phyloP scores from a whole-genome alignment of 2,113 vertebrate species.

The Scartelaos histophorus region DNA sequence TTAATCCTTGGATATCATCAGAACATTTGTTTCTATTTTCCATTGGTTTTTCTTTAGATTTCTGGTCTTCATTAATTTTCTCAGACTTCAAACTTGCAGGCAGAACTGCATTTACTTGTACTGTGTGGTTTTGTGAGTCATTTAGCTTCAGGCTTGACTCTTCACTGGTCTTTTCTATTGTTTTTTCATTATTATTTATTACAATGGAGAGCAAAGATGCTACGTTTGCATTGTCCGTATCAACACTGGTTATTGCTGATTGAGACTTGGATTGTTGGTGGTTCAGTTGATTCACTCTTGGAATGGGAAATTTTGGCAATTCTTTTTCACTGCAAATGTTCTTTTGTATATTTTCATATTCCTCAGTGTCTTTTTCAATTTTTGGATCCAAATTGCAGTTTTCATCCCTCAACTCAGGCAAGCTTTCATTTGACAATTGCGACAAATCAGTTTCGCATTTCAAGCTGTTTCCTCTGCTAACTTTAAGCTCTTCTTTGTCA shows the following conservation, averaged over 20 bases:
- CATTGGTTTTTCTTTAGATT: background rate
- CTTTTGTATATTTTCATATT: background rate
- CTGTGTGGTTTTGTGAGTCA: background rate
- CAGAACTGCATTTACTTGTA: slow-evolving; percentile 2
- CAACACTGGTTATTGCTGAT: background rate
- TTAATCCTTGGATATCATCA: background rate
- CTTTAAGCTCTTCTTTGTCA: slow-evolving; percentile 11
- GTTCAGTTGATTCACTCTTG: slow-evolving; percentile 24
- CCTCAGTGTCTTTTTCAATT: background rate
- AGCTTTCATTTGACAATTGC: background rate
- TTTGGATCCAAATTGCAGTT: background rate
- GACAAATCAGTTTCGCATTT: background rate
- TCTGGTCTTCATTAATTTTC: slow-evolving; percentile 1
- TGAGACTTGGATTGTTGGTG: slow-evolving; percentile 3
- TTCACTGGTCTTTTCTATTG: slow-evolving; percentile 2
- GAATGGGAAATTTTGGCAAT: slow-evolving; percentile 39
- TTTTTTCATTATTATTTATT: background rate
- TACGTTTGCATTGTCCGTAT: background rate
- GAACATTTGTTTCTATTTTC: background rate
- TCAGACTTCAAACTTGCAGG: background rate
- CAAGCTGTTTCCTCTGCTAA: background rate
- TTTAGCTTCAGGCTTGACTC: background rate
- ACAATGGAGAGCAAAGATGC: background rate
- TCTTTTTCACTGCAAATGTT: slow-evolving; percentile 11
- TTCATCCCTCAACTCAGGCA: background rate